Evolutionary conservation across 2,113 vertebrate genomes (phyloP), one percentile per base, ranked within the genome.

Genomic region (Macrotus californicus): DNA sequence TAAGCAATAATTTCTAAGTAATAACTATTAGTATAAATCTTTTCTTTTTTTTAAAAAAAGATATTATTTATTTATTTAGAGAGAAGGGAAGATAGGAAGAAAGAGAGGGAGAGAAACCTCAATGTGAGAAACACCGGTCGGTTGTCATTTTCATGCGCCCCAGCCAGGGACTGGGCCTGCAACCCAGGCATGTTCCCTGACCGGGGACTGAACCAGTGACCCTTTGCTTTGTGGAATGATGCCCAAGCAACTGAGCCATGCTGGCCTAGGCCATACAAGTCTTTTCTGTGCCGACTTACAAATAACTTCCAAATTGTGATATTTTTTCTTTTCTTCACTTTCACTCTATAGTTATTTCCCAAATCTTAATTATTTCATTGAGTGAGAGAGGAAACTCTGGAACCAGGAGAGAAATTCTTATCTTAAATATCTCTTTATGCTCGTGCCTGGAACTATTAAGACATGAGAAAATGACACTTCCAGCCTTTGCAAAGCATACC

Each of bases 301-400:
- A 85, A 87, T 81, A 61, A 67, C 24, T 88, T 93, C 50, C 36
- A 86, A 86, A 64, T 41, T 90, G 48, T 34, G 24, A 14, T 70
- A 54, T 67, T 70, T 75, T 59, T 22, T 89, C n/a, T 39, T 80
- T 24, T 39, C 34, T 73, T 95, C 7, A 56, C 16, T 85, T 83
- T 89, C 5, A 36, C 13, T 64, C 2, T 31, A 93, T 64, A 84
- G 21, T 79, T 34, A 70, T 95, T 95, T 89, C 39, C 18, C 56
- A 86, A 89, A 77, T 69, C 75, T 95, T 77, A 61, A 87, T 75
- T 93, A 81, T 94, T 90, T 93, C 43, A 26, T 2, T 50, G 46
- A 54, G 56, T 89, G 36, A 77, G 11, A 77, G 11, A 96, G n/a
- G 85, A 90, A 93, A 77, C 34, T 93, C 41, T 69, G 41, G 13